Evolutionary conservation across 2,113 vertebrate species (phyloP).

Genomic region (Cygnus buccinator): DNA sequence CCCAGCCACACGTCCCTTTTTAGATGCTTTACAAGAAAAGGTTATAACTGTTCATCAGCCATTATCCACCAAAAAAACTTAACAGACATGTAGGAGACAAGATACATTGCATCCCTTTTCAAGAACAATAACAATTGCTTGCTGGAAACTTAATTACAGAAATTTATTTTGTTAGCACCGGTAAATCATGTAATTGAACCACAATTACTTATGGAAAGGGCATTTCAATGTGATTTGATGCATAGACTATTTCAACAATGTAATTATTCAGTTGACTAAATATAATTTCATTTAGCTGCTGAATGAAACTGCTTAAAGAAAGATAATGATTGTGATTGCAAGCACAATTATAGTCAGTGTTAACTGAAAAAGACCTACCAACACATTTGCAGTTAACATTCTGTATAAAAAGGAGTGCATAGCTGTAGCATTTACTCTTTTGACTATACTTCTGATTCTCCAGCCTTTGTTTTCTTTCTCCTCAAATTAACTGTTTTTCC

Average conservation of each 20-base stretch:
- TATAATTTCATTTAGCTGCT: background rate
- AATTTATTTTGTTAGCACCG: background rate
- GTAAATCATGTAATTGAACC: background rate
- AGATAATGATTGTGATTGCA: background rate
- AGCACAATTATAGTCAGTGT: background rate
- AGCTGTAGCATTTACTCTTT: background rate
- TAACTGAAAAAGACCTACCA: conserved; percentile 11
- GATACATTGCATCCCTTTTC: background rate
- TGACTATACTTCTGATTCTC: background rate
- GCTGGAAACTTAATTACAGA: background rate
- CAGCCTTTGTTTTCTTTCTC: background rate
- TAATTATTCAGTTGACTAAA: conserved; percentile 27
- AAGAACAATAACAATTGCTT: background rate
- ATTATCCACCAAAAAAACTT: background rate
- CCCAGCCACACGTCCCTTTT: background rate
- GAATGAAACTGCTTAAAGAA: conserved; percentile 7
- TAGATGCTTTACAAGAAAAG: background rate
- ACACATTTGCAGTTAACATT: background rate
- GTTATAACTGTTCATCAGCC: background rate
- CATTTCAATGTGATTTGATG: background rate
- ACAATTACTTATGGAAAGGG: background rate
- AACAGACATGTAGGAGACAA: background rate
- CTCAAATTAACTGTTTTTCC: background rate
- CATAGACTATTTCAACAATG: conserved; percentile 8
- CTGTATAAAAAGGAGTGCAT: background rate